phyloP scores from a whole-genome alignment of 2,888 invertebrate genomes.

The Eilema griseolum region DNA sequence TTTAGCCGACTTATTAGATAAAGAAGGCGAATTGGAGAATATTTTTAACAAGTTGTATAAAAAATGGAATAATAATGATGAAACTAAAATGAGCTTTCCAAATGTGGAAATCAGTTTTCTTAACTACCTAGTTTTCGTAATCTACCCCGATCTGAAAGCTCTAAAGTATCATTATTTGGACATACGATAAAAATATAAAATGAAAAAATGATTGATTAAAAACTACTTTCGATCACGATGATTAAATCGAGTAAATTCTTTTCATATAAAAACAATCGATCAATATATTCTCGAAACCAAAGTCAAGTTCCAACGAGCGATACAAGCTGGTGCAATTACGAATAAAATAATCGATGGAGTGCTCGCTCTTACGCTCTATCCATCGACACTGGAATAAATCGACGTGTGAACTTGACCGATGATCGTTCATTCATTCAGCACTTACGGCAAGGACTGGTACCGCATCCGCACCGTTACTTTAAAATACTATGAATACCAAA shows the following conservation, averaged over 20 bases:
- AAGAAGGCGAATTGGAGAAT: not conserved
- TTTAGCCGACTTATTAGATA: not conserved
- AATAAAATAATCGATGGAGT: slow-evolving; percentile 38
- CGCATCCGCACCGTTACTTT: slow-evolving; percentile 64
- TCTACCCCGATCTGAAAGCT: not conserved
- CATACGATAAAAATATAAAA: slow-evolving; percentile 5
- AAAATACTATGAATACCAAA: slow-evolving; percentile 60
- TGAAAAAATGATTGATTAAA: slow-evolving; percentile 12
- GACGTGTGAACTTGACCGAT: slow-evolving; percentile 62
- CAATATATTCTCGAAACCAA: slow-evolving; percentile 20
- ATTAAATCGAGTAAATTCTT: slow-evolving; percentile 23
- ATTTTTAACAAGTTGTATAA: no score
- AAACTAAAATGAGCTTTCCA: no score
- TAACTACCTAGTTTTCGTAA: no score
- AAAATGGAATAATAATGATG: no score
- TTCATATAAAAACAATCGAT: slow-evolving; percentile 24
- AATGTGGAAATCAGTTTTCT: not conserved
- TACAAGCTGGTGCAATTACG: slow-evolving; percentile 33
- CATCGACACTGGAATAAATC: slow-evolving; percentile 49
- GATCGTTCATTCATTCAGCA: slow-evolving; percentile 56
- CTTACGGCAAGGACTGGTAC: slow-evolving; percentile 59
- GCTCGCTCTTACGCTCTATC: slow-evolving; percentile 27
- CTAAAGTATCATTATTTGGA: not conserved
- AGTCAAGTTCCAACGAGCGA: slow-evolving; percentile 36
- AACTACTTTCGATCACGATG: slow-evolving; percentile 8